Percentiles rank a stretch among this genome's conserved stretches.
Conservation (phyloP, 2,888 invertebrate species). For the Merodon equestris region DNA sequence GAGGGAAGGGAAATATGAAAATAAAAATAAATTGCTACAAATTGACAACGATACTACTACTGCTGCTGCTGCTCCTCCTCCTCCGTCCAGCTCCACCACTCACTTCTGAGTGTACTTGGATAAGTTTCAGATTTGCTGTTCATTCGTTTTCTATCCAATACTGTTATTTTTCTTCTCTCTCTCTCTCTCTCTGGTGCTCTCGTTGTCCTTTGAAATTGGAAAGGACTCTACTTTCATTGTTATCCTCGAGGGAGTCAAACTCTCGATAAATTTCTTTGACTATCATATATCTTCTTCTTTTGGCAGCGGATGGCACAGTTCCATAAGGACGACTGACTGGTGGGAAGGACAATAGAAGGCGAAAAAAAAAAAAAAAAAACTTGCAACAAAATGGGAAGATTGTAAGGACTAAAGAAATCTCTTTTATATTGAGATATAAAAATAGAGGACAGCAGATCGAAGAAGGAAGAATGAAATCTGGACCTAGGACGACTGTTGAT, state of each 20-base stretch:
- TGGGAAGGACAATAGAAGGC: conserved; percentile 13
- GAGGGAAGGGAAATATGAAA: conserved; percentile 61
- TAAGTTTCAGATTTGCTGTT: conserved; percentile 27
- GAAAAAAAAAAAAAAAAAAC: not conserved
- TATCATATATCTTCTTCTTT: conserved; percentile 64
- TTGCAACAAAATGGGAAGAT: not conserved
- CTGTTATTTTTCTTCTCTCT: no score
- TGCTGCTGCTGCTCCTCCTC: conserved; percentile 51
- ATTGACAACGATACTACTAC: conserved; percentile 60
- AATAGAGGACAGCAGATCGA: conserved; percentile 29
- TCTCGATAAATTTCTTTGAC: conserved; percentile 66
- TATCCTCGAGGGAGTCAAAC: conserved; percentile 57
- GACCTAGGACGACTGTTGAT: not conserved
- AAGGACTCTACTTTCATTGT: conserved; percentile 65
- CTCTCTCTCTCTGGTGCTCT: conserved; percentile 26
- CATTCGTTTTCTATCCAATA: no score
- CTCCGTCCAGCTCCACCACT: not conserved
- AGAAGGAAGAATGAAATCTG: not conserved
- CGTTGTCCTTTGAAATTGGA: conserved; percentile 43
- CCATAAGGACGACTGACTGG: no score
- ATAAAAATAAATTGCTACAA: conserved; percentile 68
- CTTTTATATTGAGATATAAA: conserved; percentile 57
- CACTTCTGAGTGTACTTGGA: conserved; percentile 8
- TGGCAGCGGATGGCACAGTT: conserved; percentile 46
- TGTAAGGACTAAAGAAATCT: conserved; percentile 50